A percentile compares a stretch with the other conserved stretches of the same genome.
These are phyloP conservation scores for Myotis vivesi DNA, from an alignment of 2,797 vertebrate species.

Conservation along the genomic window DNA sequence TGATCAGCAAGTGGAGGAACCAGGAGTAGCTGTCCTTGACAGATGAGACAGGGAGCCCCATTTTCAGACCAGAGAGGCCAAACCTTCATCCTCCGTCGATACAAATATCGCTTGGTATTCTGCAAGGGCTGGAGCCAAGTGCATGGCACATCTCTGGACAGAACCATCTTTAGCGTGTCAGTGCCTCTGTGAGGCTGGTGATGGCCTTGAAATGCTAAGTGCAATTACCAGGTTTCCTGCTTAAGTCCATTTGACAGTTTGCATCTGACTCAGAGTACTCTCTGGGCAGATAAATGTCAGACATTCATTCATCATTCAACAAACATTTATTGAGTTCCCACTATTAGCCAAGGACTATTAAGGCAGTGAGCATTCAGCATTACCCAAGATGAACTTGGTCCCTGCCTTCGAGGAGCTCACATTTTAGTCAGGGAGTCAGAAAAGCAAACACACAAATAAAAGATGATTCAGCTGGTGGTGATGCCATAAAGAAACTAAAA, in stretches of 20 bases:
- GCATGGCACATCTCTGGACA: slow-evolving; percentile 13
- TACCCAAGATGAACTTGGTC: not conserved
- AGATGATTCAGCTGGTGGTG: not conserved
- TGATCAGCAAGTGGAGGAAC: slow-evolving; percentile 33
- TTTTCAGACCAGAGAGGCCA: not conserved
- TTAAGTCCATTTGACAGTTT: not conserved
- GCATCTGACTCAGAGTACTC: not conserved
- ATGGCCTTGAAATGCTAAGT: slow-evolving; percentile 48
- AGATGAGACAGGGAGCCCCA: not conserved
- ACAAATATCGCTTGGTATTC: not conserved
- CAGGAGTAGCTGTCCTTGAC: not conserved
- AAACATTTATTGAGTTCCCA: not conserved
- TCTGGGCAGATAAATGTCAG: not conserved
- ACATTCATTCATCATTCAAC: not conserved
- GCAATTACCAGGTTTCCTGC: not conserved
- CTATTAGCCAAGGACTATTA: not conserved
- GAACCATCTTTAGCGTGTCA: not conserved
- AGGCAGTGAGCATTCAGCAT: not conserved
- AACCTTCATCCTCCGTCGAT: not conserved
- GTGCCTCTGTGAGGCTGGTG: not conserved
- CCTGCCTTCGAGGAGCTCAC: not conserved
- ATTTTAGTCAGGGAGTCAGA: not conserved
- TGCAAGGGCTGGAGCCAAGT: not conserved
- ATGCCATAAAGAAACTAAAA: not conserved
- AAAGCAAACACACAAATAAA: not conserved